These are phyloP conservation scores for Cheirogaleus medius DNA, from an alignment of 2,113 vertebrate genomes.

Conservation along the genomic window DNA sequence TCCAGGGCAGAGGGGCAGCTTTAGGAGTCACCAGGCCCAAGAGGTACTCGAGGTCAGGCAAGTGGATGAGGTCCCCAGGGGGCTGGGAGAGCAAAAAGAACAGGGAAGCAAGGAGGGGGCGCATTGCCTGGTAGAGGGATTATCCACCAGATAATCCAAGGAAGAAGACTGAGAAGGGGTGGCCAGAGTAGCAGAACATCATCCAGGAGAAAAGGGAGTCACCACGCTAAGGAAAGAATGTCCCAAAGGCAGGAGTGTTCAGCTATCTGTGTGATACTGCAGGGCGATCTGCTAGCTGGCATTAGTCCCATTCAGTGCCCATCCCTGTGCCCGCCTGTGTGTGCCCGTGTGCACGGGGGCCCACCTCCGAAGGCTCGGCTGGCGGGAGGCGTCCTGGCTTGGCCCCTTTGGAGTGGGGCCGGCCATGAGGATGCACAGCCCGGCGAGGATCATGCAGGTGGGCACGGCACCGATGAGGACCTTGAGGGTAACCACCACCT, in stretches of 20 bases:
- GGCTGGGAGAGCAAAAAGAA: neutral
- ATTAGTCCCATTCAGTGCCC: neutral
- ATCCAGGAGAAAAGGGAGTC: neutral
- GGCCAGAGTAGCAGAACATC: neutral
- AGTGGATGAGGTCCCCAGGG: neutral
- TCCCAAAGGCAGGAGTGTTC: neutral
- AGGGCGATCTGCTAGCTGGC: neutral
- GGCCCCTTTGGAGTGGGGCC: slow-evolving; percentile 92
- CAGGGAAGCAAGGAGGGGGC: neutral
- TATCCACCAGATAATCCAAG: neutral
- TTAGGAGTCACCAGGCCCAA: neutral
- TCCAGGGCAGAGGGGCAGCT: neutral
- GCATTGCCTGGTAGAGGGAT: too few species aligned
- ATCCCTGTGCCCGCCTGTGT: neutral
- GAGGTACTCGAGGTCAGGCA: neutral
- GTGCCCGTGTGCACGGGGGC: neutral
- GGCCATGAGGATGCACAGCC: slow-evolving; percentile 91
- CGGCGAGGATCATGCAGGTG: slow-evolving; percentile 90
- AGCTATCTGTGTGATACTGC: rapidly evolving
- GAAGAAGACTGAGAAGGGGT: neutral
- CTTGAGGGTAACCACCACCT: slow-evolving; percentile 93
- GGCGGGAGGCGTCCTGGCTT: slow-evolving; percentile 86
- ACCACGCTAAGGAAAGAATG: neutral
- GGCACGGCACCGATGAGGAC: slow-evolving; percentile 94
- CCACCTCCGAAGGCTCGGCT: slow-evolving; percentile 90